These are phyloP conservation scores for Crenichthys baileyi DNA, from an alignment of 2,797 vertebrate genomes.

Conservation along the genomic window DNA sequence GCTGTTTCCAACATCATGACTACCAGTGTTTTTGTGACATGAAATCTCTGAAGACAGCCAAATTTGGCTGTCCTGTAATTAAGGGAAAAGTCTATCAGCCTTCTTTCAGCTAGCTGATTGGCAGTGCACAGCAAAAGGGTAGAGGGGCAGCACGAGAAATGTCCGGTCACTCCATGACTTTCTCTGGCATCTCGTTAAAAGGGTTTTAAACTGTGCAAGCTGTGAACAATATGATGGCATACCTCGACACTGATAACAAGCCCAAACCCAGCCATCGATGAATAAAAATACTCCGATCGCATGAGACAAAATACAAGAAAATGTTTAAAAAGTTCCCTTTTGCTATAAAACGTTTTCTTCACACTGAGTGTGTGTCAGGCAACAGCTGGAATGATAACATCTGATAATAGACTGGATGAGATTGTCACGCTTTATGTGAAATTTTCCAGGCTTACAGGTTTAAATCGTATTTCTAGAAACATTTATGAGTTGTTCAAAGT, in stretches of 20 bases:
- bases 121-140: too few relatives aligned
- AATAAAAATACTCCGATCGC: not conserved
- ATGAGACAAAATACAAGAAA: not conserved
- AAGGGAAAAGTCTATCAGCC: too few relatives aligned
- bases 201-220: not conserved
- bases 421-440: conserved; percentile 23
- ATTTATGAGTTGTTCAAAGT: conserved; percentile 50
- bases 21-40: too few relatives aligned
- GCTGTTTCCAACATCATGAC: too few relatives aligned
- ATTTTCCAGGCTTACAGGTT: conserved; percentile 37
- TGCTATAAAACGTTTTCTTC: not conserved
- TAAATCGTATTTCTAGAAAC: conserved; percentile 39
- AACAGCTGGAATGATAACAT: not conserved
- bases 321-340: not conserved
- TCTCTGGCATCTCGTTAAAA: not conserved
- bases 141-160: too few relatives aligned
- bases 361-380: not conserved
- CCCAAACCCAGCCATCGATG: not conserved
- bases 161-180: not conserved
- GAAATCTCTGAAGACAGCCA: too few relatives aligned
- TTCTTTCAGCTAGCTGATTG: too few relatives aligned
- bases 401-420: conserved; percentile 15
- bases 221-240: not conserved
- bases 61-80: too few relatives aligned
- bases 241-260: not conserved